Base-by-base conservation (phyloP, 2,797 vertebrate genomes). In the Allobates femoralis region DNA sequence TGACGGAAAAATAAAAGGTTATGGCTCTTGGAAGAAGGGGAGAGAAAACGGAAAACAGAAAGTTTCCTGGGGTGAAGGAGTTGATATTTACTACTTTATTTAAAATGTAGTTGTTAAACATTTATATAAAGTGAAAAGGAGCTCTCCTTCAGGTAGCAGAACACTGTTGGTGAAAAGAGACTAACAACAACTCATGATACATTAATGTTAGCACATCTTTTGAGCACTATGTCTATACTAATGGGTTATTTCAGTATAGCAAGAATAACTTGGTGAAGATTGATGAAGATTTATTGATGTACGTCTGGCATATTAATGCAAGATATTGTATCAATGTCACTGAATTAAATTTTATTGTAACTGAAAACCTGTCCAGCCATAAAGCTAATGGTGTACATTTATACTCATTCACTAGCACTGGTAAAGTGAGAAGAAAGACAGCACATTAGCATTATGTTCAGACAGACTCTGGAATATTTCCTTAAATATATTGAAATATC, bases 271-370 rank as follows among this genome's bases (percentile, higher is more conserved):
- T 19, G 64, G 30, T 60, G 21, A 8, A 60, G 21, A 60, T 8
- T n/a, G 15, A 23, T 67, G 64, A 34, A 32, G 64, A 34, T 67
- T 34, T 67, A 21, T 67, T 18, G 30, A 67, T 34, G 32, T 67
- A 12, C 34, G 18, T 32, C 5, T 32, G 28, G 66, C 66, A 23
- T 69, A 21, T 69, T 32, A 5, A 8, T 37, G 34, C 37, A 69
- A 3, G 34, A 21, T 34, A 69, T 23, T 69, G 10, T 37, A 37
- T 69, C 32, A 69, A 37, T 23, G 34, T 69, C 34, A 69, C 66
- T 69, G 21, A 69, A 69, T 69, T 69, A 69, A 21, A 69, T 69
- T 69, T 37, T 69, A 69, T 37, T 69, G 66, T 69, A 69, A 69
- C 34, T 37, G 66, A 69, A 30, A 69, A 69, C 18, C 66, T 19